Evolutionary conservation across 2,888 invertebrate genomes (phyloP).

Genomic region (Neelides folsomi): DNA sequence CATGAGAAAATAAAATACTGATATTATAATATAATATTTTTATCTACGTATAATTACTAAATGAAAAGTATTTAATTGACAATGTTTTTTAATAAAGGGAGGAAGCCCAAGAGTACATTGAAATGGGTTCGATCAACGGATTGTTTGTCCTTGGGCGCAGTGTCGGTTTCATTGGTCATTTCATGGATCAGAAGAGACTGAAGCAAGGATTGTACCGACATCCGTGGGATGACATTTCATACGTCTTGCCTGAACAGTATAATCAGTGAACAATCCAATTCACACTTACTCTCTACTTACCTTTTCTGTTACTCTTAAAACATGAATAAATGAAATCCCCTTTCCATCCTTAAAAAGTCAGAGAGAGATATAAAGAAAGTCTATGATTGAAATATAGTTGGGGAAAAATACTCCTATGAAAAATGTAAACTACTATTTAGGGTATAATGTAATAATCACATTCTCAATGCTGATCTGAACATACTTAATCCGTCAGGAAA

Average conservation of each 20-base stretch:
- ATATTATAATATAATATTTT: not conserved
- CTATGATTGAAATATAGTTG: no score
- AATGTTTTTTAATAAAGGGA: constrained; percentile 46
- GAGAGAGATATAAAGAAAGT: no score
- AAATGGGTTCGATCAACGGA: constrained; percentile 95
- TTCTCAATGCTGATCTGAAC: no score
- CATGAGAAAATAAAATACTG: not conserved
- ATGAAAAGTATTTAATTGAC: not conserved
- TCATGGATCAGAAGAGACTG: constrained; percentile 93
- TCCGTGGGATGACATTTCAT: constrained; percentile 98
- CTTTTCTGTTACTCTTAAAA: no score
- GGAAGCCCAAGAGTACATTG: constrained; percentile 93
- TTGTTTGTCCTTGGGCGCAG: constrained; percentile 95
- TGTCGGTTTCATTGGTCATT: constrained; percentile 97
- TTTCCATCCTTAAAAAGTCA: no score
- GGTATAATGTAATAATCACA: no score
- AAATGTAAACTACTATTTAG: no score
- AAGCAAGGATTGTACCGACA: constrained; percentile 98
- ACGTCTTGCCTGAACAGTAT: constrained; percentile 64
- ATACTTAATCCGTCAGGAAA: no score
- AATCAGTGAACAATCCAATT: constrained; percentile 34
- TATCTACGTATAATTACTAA: not conserved
- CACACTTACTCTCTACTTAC: not conserved
- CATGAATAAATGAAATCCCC: no score
- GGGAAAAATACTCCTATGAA: no score